phyloP scores from a whole-genome alignment of 1,140 invertebrate species.

The Eurytemora carolleeae region DNA sequence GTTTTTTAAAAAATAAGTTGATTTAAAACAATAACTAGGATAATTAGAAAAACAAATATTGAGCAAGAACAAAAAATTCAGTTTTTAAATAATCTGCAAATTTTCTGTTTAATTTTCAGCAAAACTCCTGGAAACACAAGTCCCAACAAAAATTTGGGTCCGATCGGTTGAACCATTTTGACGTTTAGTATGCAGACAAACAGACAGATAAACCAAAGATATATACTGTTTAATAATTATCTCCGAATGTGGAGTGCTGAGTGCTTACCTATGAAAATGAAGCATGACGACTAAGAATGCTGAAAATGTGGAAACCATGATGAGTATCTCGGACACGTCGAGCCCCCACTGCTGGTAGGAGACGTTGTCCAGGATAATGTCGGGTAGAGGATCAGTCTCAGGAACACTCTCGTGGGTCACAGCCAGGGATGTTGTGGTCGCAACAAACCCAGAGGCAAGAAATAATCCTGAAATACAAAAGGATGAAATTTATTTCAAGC shows the following conservation, averaged over 20 bases:
- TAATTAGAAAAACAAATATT: too few relatives aligned
- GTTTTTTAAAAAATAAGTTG: too few relatives aligned
- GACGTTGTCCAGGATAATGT: slow-evolving; percentile 55
- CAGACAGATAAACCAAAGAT: too few relatives aligned
- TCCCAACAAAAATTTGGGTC: too few relatives aligned
- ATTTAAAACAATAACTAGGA: too few relatives aligned
- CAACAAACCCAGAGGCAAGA: slow-evolving; percentile 23
- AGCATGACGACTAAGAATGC: slow-evolving; percentile 51
- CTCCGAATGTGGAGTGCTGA: not conserved
- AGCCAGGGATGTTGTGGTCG: slow-evolving; percentile 40
- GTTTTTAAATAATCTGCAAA: too few relatives aligned
- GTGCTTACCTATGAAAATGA: slow-evolving; percentile 51
- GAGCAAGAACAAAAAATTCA: too few relatives aligned
- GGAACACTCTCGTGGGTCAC: slow-evolving; percentile 65
- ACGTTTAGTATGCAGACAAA: too few relatives aligned
- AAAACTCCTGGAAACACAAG: too few relatives aligned
- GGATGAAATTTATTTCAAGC: too few relatives aligned
- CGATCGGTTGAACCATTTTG: too few relatives aligned
- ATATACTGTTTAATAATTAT: not conserved
- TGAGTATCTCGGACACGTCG: slow-evolving; percentile 58
- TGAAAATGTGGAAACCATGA: slow-evolving; percentile 51
- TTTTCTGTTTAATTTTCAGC: too few relatives aligned
- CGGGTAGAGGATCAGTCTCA: slow-evolving; percentile 51
- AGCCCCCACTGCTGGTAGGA: slow-evolving; percentile 49
- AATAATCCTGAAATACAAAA: slow-evolving; percentile 27